A percentile compares a stretch with the other conserved stretches of the same genome.
Conservation (phyloP, 2,797 vertebrate genomes). For the Channallabes apus region DNA sequence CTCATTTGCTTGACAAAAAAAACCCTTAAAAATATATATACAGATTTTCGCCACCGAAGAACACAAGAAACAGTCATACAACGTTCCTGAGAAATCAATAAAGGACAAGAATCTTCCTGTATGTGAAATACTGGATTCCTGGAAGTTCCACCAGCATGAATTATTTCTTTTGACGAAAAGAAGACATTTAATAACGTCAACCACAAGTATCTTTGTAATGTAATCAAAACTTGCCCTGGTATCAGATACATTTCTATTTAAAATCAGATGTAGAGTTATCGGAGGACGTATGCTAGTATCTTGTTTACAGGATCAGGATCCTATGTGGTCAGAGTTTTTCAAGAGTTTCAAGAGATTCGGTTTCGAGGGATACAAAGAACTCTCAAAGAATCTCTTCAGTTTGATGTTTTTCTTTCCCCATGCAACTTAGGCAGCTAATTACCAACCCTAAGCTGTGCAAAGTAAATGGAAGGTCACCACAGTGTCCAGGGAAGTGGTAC, state of each 20-base stretch:
- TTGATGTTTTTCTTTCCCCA: not conserved
- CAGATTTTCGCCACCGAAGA: not conserved
- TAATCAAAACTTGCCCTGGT: slow-evolving; percentile 5
- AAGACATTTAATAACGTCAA: slow-evolving; percentile 5
- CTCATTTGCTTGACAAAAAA: not conserved
- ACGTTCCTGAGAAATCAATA: slow-evolving; percentile 5
- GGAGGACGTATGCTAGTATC: not conserved
- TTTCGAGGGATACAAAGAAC: not conserved
- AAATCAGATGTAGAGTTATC: not conserved
- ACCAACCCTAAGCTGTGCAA: too few species aligned
- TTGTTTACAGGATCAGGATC: not conserved
- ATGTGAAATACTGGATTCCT: not conserved
- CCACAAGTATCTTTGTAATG: slow-evolving; percentile 20
- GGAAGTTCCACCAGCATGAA: not conserved
- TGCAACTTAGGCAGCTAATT: not conserved
- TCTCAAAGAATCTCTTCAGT: not conserved
- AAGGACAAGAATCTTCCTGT: not conserved
- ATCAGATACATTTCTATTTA: slow-evolving; percentile 26
- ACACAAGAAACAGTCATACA: not conserved
- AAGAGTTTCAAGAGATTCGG: not conserved
- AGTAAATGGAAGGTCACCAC: not conserved
- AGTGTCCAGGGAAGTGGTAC: not conserved
- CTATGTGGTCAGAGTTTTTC: not conserved
- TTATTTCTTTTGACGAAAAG: slow-evolving; percentile 22
- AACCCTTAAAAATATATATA: not conserved